These are phyloP conservation scores for Smutsia gigantea DNA, from an alignment of 2,797 vertebrate species.

Conservation along the genomic window DNA sequence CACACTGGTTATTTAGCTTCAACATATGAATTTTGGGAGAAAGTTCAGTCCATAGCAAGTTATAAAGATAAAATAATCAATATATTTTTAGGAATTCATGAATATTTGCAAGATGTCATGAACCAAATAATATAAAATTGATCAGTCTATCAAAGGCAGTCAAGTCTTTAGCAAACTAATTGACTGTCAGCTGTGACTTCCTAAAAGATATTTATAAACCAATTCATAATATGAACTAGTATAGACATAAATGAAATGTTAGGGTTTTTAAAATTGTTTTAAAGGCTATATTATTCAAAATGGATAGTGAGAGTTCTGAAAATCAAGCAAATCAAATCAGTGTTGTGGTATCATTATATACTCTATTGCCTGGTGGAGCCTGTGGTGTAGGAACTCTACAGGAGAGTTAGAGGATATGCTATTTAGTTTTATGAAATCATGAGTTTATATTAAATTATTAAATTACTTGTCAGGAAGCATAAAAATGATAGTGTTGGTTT, in stretches of 20 bases:
- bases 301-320: neutral
- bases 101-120: neutral
- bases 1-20: neutral
- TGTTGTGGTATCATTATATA: neutral
- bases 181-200: neutral
- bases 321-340: neutral
- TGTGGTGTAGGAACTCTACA: neutral
- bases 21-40: neutral
- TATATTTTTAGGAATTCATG: neutral
- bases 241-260: neutral
- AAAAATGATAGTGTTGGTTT: neutral
- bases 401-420: neutral
- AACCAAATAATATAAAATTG: neutral
- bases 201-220: neutral
- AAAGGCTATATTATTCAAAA: neutral
- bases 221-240: neutral
- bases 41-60: neutral
- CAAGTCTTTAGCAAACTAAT: neutral
- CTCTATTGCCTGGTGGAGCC: neutral
- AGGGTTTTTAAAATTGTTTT: neutral
- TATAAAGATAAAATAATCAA: neutral
- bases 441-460: neutral
- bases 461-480: neutral
- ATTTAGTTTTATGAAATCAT: neutral
- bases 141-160: neutral